Conservation (phyloP, 2,888 invertebrate genomes). For the Drosophila atripex region DNA sequence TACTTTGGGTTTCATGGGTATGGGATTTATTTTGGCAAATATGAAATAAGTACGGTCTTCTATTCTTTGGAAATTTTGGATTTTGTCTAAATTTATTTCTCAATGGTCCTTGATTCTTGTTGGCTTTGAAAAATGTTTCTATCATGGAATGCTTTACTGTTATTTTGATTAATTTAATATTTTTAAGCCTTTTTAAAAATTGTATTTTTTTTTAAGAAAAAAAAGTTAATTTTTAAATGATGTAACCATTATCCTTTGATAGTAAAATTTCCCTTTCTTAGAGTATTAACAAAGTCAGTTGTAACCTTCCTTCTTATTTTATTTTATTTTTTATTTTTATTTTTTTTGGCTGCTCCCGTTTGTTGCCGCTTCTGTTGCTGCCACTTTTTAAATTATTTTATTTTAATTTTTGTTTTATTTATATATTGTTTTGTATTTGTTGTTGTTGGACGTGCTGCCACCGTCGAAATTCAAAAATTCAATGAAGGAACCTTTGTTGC, state of each 20-base stretch:
- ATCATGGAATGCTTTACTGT: no score
- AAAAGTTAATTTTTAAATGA: no score
- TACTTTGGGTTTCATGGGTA: background rate
- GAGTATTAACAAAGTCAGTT: conserved; percentile 2
- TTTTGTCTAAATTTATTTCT: background rate
- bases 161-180: no score
- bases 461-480: conserved; percentile 26
- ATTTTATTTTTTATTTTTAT: background rate
- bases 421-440: conserved; percentile 11
- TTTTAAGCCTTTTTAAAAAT: no score
- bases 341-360: conserved; percentile 58
- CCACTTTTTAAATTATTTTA: conserved; percentile 8
- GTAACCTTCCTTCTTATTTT: conserved; percentile 41
- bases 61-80: background rate
- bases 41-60: background rate
- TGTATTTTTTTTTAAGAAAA: no score
- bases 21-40: background rate
- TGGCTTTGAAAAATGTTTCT: no score
- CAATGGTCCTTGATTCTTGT: background rate
- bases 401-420: conserved; percentile 9
- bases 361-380: conserved; percentile 15
- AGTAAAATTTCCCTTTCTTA: background rate
- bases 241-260: no score
- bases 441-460: conserved; percentile 55
- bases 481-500: conserved; percentile 46